Base-by-base conservation (phyloP, 2,113 vertebrate species). In the Sigmodon hispidus region DNA sequence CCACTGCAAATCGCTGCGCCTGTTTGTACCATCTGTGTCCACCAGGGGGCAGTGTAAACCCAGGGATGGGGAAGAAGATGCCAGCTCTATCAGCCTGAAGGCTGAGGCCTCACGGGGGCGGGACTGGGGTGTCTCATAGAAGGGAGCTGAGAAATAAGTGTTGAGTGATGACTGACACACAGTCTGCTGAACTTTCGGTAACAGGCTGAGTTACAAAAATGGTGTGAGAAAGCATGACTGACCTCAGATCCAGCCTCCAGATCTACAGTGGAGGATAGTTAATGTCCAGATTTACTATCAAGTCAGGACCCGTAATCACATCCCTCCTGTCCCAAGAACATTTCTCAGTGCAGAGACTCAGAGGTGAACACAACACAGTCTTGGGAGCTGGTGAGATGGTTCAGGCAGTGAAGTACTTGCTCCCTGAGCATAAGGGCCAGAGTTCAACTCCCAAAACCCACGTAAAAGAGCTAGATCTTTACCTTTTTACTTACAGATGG, bases 1-100 rank as follows among this genome's bases (percentile, higher is more conserved):
- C 59, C 72, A 63, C 52, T 21, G 1, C 26, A 77, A 72, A 65
- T 48, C 61, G 36, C 7, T 17, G 70, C 21, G 61, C 45, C 13
- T 19, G 89, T 55, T n/a, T 50, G n/a, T 96, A 52, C 91, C 89
- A 7, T 5, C 26, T 69, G 8, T 1, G 24, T 6, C 83, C 97
- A 87, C 93, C 95, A 97, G 97, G 94, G 94, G 96, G 96, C 96
- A 97, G 97, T 97, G 73, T 93, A 89, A 91, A 83, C 96, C 89
- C 93, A 63, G 34, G 72, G 43, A 87, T 59, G 69, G 65, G 9
- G 61, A 90, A 79, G 4, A 10, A 34, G 65, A 15, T 0, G 31
- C 36, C 0, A 8, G n/a, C 4, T 11, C 61, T 26, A 2, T 31
- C 11, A 15, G 1, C 7, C 48, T 19, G 65, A 59, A 57, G 17